Conservation (phyloP, 2,113 vertebrate species). For the Ramphastos sulfuratus region DNA sequence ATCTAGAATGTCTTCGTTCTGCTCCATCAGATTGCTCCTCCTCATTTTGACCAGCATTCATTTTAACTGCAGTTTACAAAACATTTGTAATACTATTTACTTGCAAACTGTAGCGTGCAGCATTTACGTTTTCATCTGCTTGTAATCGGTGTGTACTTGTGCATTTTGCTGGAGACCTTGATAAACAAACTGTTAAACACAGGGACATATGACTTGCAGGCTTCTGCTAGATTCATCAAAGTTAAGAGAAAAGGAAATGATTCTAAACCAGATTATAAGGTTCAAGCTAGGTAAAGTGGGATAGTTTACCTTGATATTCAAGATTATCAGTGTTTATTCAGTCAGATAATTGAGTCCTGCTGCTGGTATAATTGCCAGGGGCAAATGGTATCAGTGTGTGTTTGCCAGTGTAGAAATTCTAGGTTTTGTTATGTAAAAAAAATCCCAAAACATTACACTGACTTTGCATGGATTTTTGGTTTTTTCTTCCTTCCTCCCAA, state of each 20-base stretch:
- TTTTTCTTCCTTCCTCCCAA: neutral
- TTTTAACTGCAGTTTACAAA: neutral
- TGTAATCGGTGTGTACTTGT: neutral
- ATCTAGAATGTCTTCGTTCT: neutral
- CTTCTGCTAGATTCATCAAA: neutral
- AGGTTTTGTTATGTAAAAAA: neutral
- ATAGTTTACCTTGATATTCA: neutral
- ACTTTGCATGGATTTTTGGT: neutral
- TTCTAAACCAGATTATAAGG: neutral
- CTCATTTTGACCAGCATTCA: slow-evolving; percentile 12
- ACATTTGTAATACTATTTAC: neutral
- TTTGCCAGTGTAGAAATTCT: neutral
- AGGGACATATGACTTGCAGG: neutral
- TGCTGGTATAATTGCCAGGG: neutral
- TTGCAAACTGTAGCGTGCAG: neutral
- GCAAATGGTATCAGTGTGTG: neutral
- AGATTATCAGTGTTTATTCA: neutral
- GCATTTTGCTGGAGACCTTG: neutral
- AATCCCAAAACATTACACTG: neutral
- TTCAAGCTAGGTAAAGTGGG: slow-evolving; percentile 27
- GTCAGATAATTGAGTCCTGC: no score
- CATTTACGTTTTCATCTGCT: neutral
- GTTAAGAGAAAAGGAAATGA: neutral
- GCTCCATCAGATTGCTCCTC: neutral
- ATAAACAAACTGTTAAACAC: neutral